Evolutionary conservation across 1,140 invertebrate genomes (phyloP), one percentile per base, ranked within the genome.

Genomic region (Apis laboriosa): DNA sequence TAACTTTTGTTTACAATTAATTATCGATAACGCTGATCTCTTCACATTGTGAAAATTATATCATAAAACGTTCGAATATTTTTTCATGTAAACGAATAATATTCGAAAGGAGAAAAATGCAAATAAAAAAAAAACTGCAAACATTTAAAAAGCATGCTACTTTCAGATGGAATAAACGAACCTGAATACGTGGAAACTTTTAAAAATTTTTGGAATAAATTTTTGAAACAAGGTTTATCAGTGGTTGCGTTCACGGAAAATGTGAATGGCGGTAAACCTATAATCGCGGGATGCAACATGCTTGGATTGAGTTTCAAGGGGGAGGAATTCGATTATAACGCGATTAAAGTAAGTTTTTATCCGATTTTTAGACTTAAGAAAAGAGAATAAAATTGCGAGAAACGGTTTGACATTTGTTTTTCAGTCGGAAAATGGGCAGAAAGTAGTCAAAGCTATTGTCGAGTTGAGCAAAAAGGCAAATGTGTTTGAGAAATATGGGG

Each of bases 221-320:
- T 85, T n/a, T 9, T 93, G 9, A 55, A 87, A 9, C 88, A 92
- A 84, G 90, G 89, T 3, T 84, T 92, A 49, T 43, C 80, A 5
- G 51, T 93, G 9, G 92, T 64, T 15, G 92, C 91, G 12, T 92
- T 92, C 73, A 24, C 80, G 11, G 87, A 91, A 0, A 83, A 92
- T 80, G 76, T 80, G 0, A 68, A 88, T 19, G 80, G 80, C 24
- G 84, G 80, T 0, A 93, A 92, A 85, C 84, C 88, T 5, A 79
- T 90, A 74, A 53, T 94, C 3, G 93, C 88, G 0, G 93, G 91
- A 49, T 51, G 78, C 1, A 94, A 93, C 66, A 53, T 90, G 17
- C 9, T 92, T 0, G 79, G 76, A 12, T 51, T 93, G 1, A 49
- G 56, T 5, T 28, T n/a, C 5, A 86, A 90, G 58, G 82, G 86